These are phyloP conservation scores for Gerris lacustris DNA, from an alignment of 2,888 invertebrate genomes.

Conservation along the genomic window DNA sequence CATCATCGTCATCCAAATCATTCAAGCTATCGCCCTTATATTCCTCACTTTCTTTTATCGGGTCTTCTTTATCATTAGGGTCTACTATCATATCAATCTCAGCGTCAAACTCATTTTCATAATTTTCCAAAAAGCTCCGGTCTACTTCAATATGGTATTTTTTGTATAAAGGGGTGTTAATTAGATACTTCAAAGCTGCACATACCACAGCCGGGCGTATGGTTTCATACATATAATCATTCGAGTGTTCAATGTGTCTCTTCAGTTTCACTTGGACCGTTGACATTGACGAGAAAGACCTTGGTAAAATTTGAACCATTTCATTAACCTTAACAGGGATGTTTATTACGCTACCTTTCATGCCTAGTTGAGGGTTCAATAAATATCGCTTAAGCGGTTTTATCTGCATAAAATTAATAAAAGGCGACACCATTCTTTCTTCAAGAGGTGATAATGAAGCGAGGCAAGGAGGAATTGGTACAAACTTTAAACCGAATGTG, in stretches of 20 bases:
- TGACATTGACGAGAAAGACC: conserved; percentile 29
- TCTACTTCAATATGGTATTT: conserved; percentile 25
- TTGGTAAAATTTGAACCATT: conserved; percentile 27
- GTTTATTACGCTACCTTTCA: conserved; percentile 33
- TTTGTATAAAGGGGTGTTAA: conserved; percentile 26
- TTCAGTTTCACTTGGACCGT: conserved; percentile 33
- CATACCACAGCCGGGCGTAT: conserved; percentile 29
- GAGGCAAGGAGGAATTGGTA: not conserved
- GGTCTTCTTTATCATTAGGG: too few relatives aligned
- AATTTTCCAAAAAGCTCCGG: conserved; percentile 23
- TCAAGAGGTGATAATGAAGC: conserved; percentile 27
- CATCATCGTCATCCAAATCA: too few relatives aligned
- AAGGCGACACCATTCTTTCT: conserved; percentile 34
- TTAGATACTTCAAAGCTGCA: conserved; percentile 28
- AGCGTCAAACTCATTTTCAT: too few relatives aligned
- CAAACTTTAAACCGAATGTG: not conserved
- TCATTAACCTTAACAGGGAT: conserved; percentile 31
- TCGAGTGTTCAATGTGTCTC: conserved; percentile 29
- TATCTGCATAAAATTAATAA: conserved; percentile 35
- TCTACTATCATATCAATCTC: too few relatives aligned
- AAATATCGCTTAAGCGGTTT: conserved; percentile 31
- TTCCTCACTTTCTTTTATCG: too few relatives aligned
- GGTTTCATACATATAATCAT: conserved; percentile 32
- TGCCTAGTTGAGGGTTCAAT: conserved; percentile 32
- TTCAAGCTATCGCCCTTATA: too few relatives aligned